Conservation (phyloP, 23 tunicate genomes). For the Botrylloides violaceus region DNA sequence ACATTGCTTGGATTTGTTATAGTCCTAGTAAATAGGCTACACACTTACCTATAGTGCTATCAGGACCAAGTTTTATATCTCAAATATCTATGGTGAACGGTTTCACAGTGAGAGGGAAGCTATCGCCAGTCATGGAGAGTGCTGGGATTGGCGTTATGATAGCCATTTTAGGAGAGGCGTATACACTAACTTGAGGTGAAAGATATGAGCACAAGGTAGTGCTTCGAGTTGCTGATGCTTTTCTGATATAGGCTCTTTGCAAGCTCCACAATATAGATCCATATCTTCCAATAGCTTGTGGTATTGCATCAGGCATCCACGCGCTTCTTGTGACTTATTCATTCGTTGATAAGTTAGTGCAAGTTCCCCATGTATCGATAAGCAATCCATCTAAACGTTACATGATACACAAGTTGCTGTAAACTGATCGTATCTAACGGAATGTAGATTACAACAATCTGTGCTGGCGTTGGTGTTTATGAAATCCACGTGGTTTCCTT, state of each 20-base stretch:
- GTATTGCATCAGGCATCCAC: slow-evolving; percentile 36
- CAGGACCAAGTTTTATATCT: no score
- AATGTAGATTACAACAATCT: no score
- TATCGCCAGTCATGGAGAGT: neutral
- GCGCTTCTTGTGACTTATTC: slow-evolving; percentile 20
- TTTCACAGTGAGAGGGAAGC: no score
- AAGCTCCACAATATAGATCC: slow-evolving; percentile 50
- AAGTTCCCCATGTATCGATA: slow-evolving; percentile 68
- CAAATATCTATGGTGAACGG: no score
- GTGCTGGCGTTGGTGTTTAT: no score
- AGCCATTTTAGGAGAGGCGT: neutral
- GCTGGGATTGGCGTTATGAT: no score
- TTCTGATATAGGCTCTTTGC: slow-evolving; percentile 48
- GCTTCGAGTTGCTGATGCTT: slow-evolving; percentile 68
- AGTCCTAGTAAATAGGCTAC: no score
- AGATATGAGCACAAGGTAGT: slow-evolving; percentile 54
- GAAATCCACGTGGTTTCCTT: no score
- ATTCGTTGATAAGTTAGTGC: slow-evolving; percentile 52
- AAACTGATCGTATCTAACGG: no score
- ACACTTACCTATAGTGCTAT: no score
- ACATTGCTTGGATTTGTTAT: no score
- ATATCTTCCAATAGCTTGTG: slow-evolving; percentile 35
- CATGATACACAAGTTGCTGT: no score
- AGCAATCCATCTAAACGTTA: slow-evolving; percentile 41
- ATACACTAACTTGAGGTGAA: slow-evolving; percentile 47